Evolutionary conservation across 1,140 invertebrate genomes (phyloP).

Genomic region (Alviniconcha marisindica): DNA sequence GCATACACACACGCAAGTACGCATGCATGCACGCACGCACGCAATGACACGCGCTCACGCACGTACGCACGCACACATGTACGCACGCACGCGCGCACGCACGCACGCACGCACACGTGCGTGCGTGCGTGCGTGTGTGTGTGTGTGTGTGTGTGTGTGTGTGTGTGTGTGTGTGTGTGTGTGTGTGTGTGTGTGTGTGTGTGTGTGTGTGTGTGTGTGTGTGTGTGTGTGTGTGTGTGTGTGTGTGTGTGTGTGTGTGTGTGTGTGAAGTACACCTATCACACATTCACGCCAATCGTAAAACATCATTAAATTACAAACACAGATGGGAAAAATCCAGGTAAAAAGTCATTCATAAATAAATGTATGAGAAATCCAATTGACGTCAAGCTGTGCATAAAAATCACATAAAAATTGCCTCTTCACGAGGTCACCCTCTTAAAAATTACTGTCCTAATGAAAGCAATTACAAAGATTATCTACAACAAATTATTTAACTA

Average conservation of each 20-base stretch:
- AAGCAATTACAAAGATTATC: too few species aligned
- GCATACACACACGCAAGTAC: not conserved
- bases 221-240: slow-evolving; percentile 8
- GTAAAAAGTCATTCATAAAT: too few species aligned
- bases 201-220: not conserved
- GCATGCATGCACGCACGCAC: slow-evolving; percentile 10
- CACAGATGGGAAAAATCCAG: too few species aligned
- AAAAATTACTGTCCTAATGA: too few species aligned
- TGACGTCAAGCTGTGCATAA: too few species aligned
- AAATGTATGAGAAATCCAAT: too few species aligned
- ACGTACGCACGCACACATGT: not conserved
- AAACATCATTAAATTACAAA: too few species aligned
- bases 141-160: not conserved
- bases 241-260: slow-evolving; percentile 16
- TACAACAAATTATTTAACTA: too few species aligned
- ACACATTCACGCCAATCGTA: too few species aligned
- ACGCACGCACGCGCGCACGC: not conserved
- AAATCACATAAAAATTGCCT: too few species aligned
- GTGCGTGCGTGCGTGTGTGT: not conserved
- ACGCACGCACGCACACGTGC: not conserved
- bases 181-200: not conserved
- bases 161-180: not conserved
- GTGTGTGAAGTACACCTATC: not conserved
- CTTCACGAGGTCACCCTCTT: too few species aligned
- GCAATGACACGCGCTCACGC: not conserved